Base-by-base conservation (phyloP, 2,797 vertebrate genomes). In the Sebastes itinus region DNA sequence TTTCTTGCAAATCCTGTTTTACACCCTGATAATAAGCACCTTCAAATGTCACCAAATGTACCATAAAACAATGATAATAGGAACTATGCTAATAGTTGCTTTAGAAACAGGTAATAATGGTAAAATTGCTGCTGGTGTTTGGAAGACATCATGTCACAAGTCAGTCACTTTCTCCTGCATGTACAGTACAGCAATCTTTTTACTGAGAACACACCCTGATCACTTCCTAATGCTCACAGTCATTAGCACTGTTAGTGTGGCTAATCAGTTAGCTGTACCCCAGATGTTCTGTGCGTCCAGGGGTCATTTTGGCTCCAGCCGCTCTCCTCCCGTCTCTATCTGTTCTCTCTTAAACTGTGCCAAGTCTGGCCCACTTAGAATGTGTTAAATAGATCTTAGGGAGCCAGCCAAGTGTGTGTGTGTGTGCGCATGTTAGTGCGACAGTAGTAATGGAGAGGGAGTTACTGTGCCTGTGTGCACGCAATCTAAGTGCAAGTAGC, bases 191-290 rank as follows among this genome's bases (percentile, higher is more conserved):
- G 6, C 2, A 23, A 6, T 74, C 42, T 4, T 58, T 66, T 69
- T n/a, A 27, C 55, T 35, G 66, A 49, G 16, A 80, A 75, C 54
- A 55, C 35, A 6, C 63, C 33, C 61, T 54, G 80, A 82, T 85
- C 78, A 49, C 75, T 68, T 75, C 30, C 42, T 80, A 76, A 89
- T 83, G 71, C 49, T 59, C 66, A 62, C 73, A 67, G 67, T 76
- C 65, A 78, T 88, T 84, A 84, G 63, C 65, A 59, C 70, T 56
- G 77, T 79, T 83, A 72, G 64, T 76, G 82, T 70, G 77, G 65
- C 78, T 88, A 88, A 92, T 87, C 84, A 75, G 81, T 82, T 87
- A 80, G 86, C 87, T 81, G 77, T 73, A 73, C 28, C 64, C 77
- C 89, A 88, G 87, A 90, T 91, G 79, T 87, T 84, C 66, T 83